Base-by-base conservation (phyloP, 2,113 vertebrate species). In the Anolis sagrei region DNA sequence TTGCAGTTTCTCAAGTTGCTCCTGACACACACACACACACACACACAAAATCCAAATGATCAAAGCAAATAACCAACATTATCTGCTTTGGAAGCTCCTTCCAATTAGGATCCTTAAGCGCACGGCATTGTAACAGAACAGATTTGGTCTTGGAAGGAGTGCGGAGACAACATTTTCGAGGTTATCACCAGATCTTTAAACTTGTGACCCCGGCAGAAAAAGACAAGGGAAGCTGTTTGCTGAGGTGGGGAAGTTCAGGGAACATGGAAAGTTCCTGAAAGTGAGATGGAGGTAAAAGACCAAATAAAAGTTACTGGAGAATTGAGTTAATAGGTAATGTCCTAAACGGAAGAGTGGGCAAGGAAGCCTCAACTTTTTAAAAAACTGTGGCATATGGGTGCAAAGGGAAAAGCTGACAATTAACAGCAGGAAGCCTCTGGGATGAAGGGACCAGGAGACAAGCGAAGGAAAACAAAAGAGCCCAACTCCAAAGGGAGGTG, bases 311-410 rank as follows among this genome's bases (percentile, higher is more conserved):
- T 64, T 4, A 14, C 36, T 44, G 81, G 36, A 83, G 39, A 61
- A 74, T 6, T n/a, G 51, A 25, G 51, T 61, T 74, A 83, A 83
- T 74, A 58, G 72, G 61, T 82, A 73, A 69, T 74, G 34, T 19
- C 49, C 54, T 21, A 64, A 83, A 48, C 25, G 62, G 25, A 68
- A 14, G 1, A 25, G 2, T 2, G 13, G 32, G 6, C 16, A n/a
- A 27, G 54, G 25, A 34, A 62, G 62, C 2, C 61, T 44, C 48
- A 13, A 44, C 21, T 80, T 44, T 9, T 2, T 29, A 58, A 58
- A 13, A 13, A 58, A 18, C 54, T 58, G 54, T 13, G 25, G 11
- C 14, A 11, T 62, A 25, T 68, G 27, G 25, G 27, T 68, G 62
- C 27, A 58, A 44, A 2, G 68, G 13, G 7, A 32, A 44, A 14